Conservation (phyloP, 2,113 vertebrate species). For the Ciconia stormi region DNA sequence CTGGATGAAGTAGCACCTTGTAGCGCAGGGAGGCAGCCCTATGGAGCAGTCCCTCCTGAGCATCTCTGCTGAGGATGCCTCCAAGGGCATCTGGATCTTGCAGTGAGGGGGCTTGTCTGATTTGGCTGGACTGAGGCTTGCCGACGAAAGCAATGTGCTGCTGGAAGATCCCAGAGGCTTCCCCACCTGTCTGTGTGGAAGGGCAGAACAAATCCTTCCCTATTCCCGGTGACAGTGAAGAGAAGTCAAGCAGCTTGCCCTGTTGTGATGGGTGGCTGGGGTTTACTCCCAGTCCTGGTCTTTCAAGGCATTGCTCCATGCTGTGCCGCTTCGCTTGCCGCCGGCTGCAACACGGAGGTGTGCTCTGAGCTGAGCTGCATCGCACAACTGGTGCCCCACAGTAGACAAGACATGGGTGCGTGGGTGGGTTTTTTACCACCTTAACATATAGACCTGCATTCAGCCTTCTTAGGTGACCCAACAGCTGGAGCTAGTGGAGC, state of each 20-base stretch:
- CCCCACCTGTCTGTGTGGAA: background rate
- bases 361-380: background rate
- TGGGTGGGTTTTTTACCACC: background rate
- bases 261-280: background rate
- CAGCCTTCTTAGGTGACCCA: background rate
- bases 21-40: background rate
- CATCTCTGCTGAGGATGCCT: background rate
- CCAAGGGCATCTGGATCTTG: background rate
- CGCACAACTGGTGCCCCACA: background rate
- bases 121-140: background rate
- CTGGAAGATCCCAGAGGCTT: background rate
- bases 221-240: fast-evolving
- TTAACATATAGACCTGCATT: background rate
- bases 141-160: background rate
- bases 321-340: background rate
- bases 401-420: background rate
- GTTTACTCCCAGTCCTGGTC: background rate
- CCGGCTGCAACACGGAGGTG: fast-evolving
- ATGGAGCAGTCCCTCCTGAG: background rate
- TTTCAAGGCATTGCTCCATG: background rate
- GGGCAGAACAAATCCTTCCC: background rate
- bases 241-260: background rate
- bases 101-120: background rate
- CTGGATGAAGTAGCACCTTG: background rate
- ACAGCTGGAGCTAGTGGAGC: background rate